A percentile compares a stretch with the other conserved stretches of the same genome.
Conservation (phyloP, 1,140 invertebrate species). For the honey bee (Apis mellifera) region Amel_HAv3.1 CM009931.2:2809501-2810000, state of each 20-base stretch:
- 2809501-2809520: no score
- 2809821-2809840: slow-evolving; percentile 59
- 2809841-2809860: slow-evolving; percentile 20
- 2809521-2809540: no score
- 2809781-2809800: slow-evolving; percentile 14
- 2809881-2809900: slow-evolving; percentile 56
- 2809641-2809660: not conserved
- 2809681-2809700: slow-evolving; percentile 1
- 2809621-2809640: not conserved
- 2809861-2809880: slow-evolving; percentile 57
- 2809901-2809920: not conserved
- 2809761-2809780: slow-evolving; percentile 12
- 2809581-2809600: no score
- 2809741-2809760: not conserved
- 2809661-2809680: not conserved
- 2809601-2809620: no score
- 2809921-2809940: slow-evolving; percentile 50
- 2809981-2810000: not conserved
- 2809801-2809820: slow-evolving; percentile 21
- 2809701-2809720: not conserved
- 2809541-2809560: no score
- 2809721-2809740: not conserved
- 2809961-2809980: slow-evolving; percentile 21
- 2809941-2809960: slow-evolving; percentile 61
- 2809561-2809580: no score